Conservation (phyloP, 2,888 invertebrate genomes). For the Drosophila vallismaia region DNA sequence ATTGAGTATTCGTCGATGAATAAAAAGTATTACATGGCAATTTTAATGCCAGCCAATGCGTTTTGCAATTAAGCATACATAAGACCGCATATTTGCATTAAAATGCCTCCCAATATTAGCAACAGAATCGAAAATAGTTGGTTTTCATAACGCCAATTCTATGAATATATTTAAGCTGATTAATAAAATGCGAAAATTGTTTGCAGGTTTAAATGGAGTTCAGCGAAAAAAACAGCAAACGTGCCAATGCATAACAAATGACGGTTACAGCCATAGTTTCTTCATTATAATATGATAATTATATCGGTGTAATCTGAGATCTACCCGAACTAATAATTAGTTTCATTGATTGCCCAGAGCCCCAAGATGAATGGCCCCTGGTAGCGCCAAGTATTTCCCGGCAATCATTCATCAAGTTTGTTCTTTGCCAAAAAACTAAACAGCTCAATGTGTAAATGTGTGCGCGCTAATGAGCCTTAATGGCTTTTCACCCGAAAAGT, state of each 20-base stretch:
- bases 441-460: constrained; percentile 28
- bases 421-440: constrained; percentile 26
- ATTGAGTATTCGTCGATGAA: constrained; percentile 8
- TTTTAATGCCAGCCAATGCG: constrained; percentile 58
- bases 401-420: constrained; percentile 41
- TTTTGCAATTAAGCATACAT: constrained; percentile 74
- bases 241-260: constrained; percentile 49
- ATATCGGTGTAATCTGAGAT: constrained; percentile 36
- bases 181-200: constrained; percentile 64
- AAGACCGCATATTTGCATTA: constrained; percentile 75
- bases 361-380: constrained; percentile 54
- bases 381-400: background rate
- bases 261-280: constrained; percentile 10
- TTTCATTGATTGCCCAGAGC: constrained; percentile 66
- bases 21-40: constrained; percentile 53
- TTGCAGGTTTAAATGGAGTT: constrained; percentile 44
- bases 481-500: constrained; percentile 56
- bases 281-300: constrained; percentile 53
- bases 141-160: background rate
- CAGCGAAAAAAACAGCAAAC: constrained; percentile 29
- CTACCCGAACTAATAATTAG: constrained; percentile 71
- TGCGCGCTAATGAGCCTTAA: constrained; percentile 66
- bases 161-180: constrained; percentile 54
- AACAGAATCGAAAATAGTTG: constrained; percentile 36
- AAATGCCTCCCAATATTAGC: constrained; percentile 68